Evolutionary conservation across 1,140 invertebrate species (phyloP).

Genomic region (Drosophila chauvacae): DNA sequence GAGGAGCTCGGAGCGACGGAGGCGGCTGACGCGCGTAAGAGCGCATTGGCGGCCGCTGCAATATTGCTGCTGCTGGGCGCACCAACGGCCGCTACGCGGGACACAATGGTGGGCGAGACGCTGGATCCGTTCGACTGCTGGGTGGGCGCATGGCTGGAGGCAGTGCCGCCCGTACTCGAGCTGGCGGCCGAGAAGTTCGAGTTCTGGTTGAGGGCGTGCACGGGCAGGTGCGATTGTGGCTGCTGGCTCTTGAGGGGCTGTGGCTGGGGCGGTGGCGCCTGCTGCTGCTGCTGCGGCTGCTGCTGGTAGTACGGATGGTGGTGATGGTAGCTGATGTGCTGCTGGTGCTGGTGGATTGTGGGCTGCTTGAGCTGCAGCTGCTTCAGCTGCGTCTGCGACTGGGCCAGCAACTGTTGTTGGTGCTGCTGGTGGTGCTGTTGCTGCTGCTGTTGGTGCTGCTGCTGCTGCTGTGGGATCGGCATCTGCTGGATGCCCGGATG

Average conservation of each 20-base stretch:
- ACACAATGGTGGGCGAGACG: slow-evolving; percentile 72
- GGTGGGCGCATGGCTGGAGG: slow-evolving; percentile 81
- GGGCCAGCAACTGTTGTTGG: slow-evolving; percentile 64
- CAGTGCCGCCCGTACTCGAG: slow-evolving; percentile 77
- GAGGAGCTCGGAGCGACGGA: slow-evolving; percentile 44
- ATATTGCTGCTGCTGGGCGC: slow-evolving; percentile 63
- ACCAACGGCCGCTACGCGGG: slow-evolving; percentile 25
- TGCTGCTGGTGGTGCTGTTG: slow-evolving; percentile 60
- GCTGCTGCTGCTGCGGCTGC: slow-evolving; percentile 38
- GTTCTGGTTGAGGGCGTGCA: slow-evolving; percentile 80
- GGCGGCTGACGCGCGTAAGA: slow-evolving; percentile 60
- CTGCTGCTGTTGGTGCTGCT: slow-evolving; percentile 47
- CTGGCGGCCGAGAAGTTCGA: slow-evolving; percentile 82
- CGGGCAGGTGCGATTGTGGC: slow-evolving; percentile 61
- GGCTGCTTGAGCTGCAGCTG: slow-evolving; percentile 79
- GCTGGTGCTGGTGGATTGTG: slow-evolving; percentile 80
- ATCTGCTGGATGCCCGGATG: slow-evolving; percentile 65
- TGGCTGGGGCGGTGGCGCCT: slow-evolving; percentile 43
- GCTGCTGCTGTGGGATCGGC: slow-evolving; percentile 36
- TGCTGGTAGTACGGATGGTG: slow-evolving; percentile 82
- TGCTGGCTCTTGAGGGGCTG: slow-evolving; percentile 48
- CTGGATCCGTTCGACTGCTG: slow-evolving; percentile 80
- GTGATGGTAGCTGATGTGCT: slow-evolving; percentile 75
- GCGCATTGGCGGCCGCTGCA: slow-evolving; percentile 69
- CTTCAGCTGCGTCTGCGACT: slow-evolving; percentile 76